phyloP scores from a whole-genome alignment of 2,888 invertebrate species.

The Cancer borealis region DNA sequence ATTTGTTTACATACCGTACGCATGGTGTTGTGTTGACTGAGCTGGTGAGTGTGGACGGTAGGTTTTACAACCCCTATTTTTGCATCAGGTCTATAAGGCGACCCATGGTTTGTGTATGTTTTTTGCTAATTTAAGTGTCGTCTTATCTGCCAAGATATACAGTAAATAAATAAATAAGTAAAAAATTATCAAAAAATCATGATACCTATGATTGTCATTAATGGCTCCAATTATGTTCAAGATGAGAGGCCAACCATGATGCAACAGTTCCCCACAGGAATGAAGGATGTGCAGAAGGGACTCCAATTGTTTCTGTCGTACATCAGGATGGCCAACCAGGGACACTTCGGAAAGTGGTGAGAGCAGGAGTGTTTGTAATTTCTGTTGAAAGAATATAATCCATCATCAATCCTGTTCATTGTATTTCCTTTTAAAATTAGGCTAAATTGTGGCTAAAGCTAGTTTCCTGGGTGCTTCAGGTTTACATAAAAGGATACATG shows the following conservation, averaged over 20 bases:
- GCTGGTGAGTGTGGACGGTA: too few relatives aligned
- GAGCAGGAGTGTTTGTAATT: conserved; percentile 91
- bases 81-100: too few relatives aligned
- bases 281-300: conserved; percentile 96
- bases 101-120: too few relatives aligned
- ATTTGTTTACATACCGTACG: too few relatives aligned
- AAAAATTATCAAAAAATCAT: background rate
- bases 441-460: background rate
- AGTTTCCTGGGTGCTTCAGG: background rate
- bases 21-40: too few relatives aligned
- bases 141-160: background rate
- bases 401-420: background rate
- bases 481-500: background rate
- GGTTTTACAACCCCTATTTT: too few relatives aligned
- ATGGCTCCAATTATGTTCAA: conserved; percentile 97
- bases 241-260: conserved; percentile 96
- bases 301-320: conserved; percentile 95
- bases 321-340: conserved; percentile 93
- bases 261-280: conserved; percentile 93
- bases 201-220: conserved; percentile 92
- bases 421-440: background rate
- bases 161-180: background rate
- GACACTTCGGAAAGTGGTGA: conserved; percentile 95
- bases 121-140: background rate
- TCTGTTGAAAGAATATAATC: conserved; percentile 80